Evolutionary conservation across 2,888 invertebrate genomes (phyloP).

Genomic region (Andrena bucephala): DNA sequence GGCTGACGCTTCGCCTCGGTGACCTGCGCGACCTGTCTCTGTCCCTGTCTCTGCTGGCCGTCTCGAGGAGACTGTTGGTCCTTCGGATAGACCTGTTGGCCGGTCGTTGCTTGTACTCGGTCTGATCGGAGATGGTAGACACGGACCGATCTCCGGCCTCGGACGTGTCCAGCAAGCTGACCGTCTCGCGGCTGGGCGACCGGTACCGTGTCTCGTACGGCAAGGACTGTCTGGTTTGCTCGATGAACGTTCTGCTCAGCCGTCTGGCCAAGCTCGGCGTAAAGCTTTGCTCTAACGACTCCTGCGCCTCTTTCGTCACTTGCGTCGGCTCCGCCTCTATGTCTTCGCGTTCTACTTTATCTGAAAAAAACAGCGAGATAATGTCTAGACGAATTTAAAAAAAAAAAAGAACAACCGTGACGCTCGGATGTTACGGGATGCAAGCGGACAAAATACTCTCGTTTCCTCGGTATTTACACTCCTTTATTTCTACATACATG

Average conservation of each 20-base stretch:
- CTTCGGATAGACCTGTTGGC: constrained; percentile 79
- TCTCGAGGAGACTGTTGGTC: constrained; percentile 78
- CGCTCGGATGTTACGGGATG: constrained; percentile 41
- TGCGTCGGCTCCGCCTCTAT: constrained; percentile 58
- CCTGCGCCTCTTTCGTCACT: constrained; percentile 73
- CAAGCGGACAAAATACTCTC: constrained; percentile 53
- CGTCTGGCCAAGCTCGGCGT: constrained; percentile 82
- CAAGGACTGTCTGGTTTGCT: constrained; percentile 79
- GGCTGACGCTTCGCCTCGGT: constrained; percentile 77
- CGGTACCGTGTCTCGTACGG: constrained; percentile 75
- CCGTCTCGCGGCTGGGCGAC: constrained; percentile 67
- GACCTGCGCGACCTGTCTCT: constrained; percentile 62
- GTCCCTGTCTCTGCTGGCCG: constrained; percentile 59
- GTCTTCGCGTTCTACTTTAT: constrained; percentile 70
- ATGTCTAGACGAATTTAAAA: constrained; percentile 43
- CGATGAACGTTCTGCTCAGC: constrained; percentile 81
- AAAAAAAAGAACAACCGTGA: neutral
- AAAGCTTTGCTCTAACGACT: constrained; percentile 78
- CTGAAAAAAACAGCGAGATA: constrained; percentile 73
- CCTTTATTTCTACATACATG: constrained; percentile 80
- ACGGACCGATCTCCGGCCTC: constrained; percentile 33
- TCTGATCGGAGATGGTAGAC: constrained; percentile 57
- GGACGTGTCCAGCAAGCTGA: constrained; percentile 26
- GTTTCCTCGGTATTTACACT: constrained; percentile 74
- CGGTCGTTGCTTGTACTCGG: constrained; percentile 75